Conservation (phyloP, 1,140 invertebrate genomes). For the Rhizoglyphus robini region DNA sequence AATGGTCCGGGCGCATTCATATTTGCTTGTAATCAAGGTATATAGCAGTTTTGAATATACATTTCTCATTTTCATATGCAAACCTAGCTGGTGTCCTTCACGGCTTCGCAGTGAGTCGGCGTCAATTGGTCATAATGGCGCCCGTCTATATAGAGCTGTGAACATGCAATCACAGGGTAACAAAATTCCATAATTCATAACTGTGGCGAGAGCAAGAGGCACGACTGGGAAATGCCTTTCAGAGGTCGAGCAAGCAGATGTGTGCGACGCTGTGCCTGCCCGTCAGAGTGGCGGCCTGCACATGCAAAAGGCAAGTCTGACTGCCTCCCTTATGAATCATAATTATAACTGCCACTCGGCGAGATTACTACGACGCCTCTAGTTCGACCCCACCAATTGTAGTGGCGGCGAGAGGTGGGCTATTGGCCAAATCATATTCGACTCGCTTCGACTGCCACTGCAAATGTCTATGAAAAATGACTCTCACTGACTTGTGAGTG, state of each 20-base stretch:
- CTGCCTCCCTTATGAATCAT: conserved; percentile 6
- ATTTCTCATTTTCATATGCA: no score
- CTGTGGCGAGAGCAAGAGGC: background rate
- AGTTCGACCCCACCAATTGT: background rate
- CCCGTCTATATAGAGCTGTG: no score
- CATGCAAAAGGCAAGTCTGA: no score
- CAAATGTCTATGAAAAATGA: background rate
- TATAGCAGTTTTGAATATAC: no score
- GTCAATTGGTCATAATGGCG: no score
- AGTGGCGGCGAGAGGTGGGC: background rate
- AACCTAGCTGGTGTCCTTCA: no score
- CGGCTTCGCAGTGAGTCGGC: no score
- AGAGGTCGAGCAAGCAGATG: background rate
- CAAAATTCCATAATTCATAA: background rate
- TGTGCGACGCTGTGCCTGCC: background rate
- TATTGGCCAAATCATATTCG: background rate
- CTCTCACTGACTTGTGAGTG: no score
- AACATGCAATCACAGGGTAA: background rate
- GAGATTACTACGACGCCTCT: background rate
- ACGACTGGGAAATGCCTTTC: background rate
- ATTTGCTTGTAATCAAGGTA: no score
- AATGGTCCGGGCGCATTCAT: no score
- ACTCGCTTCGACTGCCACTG: background rate
- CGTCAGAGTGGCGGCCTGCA: no score
- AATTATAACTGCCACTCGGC: background rate